Conservation (phyloP, 2,797 vertebrate species). For the Prionace glauca region DNA sequence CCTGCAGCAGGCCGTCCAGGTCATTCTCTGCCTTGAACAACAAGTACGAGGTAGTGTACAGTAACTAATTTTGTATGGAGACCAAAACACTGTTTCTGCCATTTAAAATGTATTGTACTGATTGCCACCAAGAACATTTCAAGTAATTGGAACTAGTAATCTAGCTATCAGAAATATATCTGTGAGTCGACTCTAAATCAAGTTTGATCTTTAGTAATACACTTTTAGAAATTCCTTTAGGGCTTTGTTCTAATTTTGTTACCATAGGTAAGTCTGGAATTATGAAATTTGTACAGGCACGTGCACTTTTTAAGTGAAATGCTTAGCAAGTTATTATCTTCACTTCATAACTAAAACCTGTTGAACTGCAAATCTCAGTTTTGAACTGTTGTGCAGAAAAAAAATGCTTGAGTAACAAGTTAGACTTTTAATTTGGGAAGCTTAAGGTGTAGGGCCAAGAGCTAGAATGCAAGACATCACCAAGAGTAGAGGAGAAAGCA, state of each 20-base stretch:
- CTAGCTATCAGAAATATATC: neutral
- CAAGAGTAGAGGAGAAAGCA: neutral
- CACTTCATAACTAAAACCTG: neutral
- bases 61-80: slow-evolving; percentile 11
- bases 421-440: neutral
- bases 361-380: neutral
- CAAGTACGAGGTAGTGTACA: slow-evolving; percentile 98
- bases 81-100: slow-evolving; percentile 16
- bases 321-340: neutral
- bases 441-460: neutral
- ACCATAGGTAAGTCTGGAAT: too few relatives aligned
- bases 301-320: neutral
- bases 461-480: neutral
- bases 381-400: neutral
- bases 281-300: neutral
- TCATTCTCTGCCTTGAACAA: slow-evolving; percentile 97
- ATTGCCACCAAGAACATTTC: neutral
- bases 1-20: slow-evolving; percentile 97
- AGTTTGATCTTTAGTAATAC: neutral
- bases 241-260: neutral
- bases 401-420: neutral
- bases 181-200: neutral
- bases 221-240: neutral
- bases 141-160: neutral
- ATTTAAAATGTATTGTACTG: neutral